Evolutionary conservation across 2,113 vertebrate genomes (phyloP).

Genomic region (Platichthys stellatus): DNA sequence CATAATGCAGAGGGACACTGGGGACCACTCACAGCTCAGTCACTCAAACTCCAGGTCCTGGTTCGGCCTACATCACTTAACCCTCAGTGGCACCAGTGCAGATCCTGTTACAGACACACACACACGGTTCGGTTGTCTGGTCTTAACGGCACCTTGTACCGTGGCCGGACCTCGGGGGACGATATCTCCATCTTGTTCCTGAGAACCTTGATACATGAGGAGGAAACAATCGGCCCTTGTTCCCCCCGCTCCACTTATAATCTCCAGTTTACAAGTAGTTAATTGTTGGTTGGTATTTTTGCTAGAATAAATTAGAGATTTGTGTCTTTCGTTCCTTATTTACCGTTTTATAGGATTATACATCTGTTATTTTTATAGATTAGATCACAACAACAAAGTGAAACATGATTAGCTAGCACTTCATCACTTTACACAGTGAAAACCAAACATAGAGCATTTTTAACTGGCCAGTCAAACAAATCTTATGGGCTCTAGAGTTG

Average conservation of each 20-base stretch:
- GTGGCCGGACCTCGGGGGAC: constrained; percentile 13
- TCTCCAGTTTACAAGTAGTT: background rate
- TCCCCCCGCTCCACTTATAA: background rate
- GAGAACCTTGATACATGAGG: constrained; percentile 23
- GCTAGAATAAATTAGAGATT: too few relatives aligned
- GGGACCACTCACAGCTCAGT: constrained; percentile 14
- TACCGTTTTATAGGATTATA: background rate
- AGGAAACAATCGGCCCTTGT: constrained; percentile 39
- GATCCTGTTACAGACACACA: constrained; percentile 29
- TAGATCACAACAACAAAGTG: too few relatives aligned
- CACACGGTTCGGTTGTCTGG: constrained; percentile 13
- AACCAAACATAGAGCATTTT: too few relatives aligned
- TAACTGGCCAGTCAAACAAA: too few relatives aligned
- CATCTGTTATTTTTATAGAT: background rate
- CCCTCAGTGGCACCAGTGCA: constrained; percentile 39
- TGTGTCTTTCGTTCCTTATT: background rate
- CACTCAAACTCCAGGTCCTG: constrained; percentile 29
- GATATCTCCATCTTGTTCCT: constrained; percentile 26
- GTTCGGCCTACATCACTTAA: constrained; percentile 52
- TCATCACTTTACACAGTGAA: too few relatives aligned
- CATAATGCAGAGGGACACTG: constrained; percentile 11
- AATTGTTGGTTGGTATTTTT: background rate
- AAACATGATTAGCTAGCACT: too few relatives aligned
- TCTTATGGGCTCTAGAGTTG: too few relatives aligned
- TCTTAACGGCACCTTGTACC: constrained; percentile 22